Evolutionary conservation across 1,140 invertebrate species (phyloP).

Genomic region (Andricus grossulariae): DNA sequence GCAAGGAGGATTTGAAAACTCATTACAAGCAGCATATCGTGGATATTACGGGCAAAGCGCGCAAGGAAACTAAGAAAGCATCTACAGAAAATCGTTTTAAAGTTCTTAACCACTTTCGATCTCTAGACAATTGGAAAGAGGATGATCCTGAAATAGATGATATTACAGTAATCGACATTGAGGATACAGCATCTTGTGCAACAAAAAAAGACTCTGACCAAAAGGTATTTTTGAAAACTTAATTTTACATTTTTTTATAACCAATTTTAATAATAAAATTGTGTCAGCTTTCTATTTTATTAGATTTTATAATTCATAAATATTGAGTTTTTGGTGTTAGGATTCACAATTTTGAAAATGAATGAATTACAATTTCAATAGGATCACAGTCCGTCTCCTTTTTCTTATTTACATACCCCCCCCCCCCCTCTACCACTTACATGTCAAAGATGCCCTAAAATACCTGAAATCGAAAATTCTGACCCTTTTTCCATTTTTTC

Average conservation of each 20-base stretch:
- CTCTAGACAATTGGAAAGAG: slow-evolving; percentile 45
- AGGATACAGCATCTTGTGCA: slow-evolving; percentile 55
- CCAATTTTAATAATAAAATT: slow-evolving; percentile 15
- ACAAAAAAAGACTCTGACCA: slow-evolving; percentile 38
- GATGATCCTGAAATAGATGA: slow-evolving; percentile 45
- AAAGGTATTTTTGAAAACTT: slow-evolving; percentile 24
- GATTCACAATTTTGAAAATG: neutral
- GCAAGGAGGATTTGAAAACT: slow-evolving; percentile 61
- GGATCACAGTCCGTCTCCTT: no score
- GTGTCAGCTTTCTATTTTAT: neutral
- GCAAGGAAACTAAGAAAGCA: slow-evolving; percentile 49
- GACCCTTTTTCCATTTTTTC: no score
- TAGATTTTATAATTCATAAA: slow-evolving; percentile 1
- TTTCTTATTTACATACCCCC: no score
- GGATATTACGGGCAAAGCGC: slow-evolving; percentile 63
- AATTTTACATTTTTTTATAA: slow-evolving; percentile 3
- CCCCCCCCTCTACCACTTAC: no score
- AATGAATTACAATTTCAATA: no score
- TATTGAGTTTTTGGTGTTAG: neutral
- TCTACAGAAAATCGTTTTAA: slow-evolving; percentile 64
- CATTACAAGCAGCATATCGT: slow-evolving; percentile 71
- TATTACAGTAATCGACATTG: slow-evolving; percentile 69
- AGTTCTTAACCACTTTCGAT: slow-evolving; percentile 63
- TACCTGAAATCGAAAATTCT: no score
- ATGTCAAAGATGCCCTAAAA: no score